These are phyloP conservation scores for Porites lutea DNA, from an alignment of 64 coral and sea anemone species.

Conservation along the genomic window DNA sequence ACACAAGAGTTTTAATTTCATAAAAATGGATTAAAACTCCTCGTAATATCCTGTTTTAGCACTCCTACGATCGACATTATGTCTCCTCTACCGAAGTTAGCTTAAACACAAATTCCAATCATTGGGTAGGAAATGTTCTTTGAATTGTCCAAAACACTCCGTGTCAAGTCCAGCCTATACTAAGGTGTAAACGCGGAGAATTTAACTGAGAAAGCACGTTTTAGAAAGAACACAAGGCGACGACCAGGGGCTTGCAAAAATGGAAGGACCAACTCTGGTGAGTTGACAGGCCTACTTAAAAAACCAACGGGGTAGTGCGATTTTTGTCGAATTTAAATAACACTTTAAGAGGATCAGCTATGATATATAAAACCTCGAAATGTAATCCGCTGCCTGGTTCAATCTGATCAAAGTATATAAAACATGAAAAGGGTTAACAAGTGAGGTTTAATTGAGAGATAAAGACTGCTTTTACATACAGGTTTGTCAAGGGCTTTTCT, in stretches of 20 bases:
- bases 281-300: background rate
- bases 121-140: conserved; percentile 1
- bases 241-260: background rate
- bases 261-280: background rate
- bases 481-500: conserved; percentile 21
- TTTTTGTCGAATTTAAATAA: conserved; percentile 4
- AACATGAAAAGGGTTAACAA: conserved; percentile 55
- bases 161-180: background rate
- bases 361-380: conserved; percentile 38
- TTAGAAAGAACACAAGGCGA: background rate
- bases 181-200: background rate
- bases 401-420: conserved; percentile 48
- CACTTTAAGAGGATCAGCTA: conserved; percentile 6
- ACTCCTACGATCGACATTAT: background rate
- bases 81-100: conserved; percentile 18
- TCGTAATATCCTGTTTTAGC: conserved; percentile 18
- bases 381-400: conserved; percentile 9
- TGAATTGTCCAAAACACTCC: background rate
- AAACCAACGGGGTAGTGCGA: background rate
- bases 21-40: conserved; percentile 46
- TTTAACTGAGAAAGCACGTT: no score
- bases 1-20: conserved; percentile 12
- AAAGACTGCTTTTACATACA: conserved; percentile 44
- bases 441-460: conserved; percentile 50
- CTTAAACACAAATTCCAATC: conserved; percentile 32